Percentiles rank a stretch among this genome's conserved stretches.
phyloP scores from a whole-genome alignment of 2,888 invertebrate species.

The Thecocarcelia acutangulata region DNA sequence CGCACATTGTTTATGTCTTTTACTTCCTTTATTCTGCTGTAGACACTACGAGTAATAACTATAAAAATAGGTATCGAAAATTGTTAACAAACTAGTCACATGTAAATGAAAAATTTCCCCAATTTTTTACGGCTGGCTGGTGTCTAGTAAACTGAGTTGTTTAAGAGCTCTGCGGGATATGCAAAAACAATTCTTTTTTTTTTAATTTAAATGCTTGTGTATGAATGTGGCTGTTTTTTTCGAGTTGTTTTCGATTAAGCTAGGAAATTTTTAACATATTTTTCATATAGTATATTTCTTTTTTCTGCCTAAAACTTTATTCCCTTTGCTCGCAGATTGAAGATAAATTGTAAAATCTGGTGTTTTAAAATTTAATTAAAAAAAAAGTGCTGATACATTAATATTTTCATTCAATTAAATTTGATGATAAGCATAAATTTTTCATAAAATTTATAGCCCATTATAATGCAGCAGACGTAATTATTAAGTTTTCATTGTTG shows the following conservation, averaged over 20 bases:
- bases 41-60: no score
- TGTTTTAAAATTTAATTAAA: slow-evolving; percentile 37
- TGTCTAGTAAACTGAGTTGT: background rate
- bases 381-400: slow-evolving; percentile 67
- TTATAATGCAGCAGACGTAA: slow-evolving; percentile 24
- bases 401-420: slow-evolving; percentile 81
- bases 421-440: slow-evolving; percentile 79
- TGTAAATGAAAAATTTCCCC: slow-evolving; percentile 18
- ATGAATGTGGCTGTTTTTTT: background rate
- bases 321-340: background rate
- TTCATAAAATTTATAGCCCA: slow-evolving; percentile 54
- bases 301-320: background rate
- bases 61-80: slow-evolving; percentile 1
- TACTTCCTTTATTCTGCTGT: background rate
- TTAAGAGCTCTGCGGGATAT: slow-evolving; percentile 29
- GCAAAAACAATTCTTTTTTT: background rate
- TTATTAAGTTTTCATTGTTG: slow-evolving; percentile 28
- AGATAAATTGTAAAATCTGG: slow-evolving; percentile 22
- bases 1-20: background rate
- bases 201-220: background rate
- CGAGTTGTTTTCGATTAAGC: background rate
- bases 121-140: background rate
- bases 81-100: slow-evolving; percentile 21
- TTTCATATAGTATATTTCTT: background rate
- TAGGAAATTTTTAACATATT: slow-evolving; percentile 18